Evolutionary conservation across 2,113 vertebrate genomes (phyloP).

Genomic region (Mesembrinibis cayennensis): DNA sequence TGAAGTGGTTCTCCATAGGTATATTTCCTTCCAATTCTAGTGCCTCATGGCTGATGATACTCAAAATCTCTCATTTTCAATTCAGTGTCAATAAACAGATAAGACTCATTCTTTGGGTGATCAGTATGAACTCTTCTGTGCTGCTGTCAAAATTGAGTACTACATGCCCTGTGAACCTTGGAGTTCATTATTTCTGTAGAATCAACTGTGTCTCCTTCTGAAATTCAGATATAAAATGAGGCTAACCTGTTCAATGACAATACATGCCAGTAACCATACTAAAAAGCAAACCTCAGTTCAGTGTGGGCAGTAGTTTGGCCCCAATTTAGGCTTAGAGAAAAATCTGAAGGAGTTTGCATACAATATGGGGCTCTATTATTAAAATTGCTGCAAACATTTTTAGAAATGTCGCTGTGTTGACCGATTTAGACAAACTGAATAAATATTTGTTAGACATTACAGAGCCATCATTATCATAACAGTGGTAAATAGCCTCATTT

Average conservation of each 20-base stretch:
- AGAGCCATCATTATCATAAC: background rate
- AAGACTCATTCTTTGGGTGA: background rate
- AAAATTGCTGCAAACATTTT: background rate
- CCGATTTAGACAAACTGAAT: background rate
- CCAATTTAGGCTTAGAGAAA: background rate
- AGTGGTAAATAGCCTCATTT: background rate
- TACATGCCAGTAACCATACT: background rate
- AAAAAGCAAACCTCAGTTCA: background rate
- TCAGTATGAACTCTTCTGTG: background rate
- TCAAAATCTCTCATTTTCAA: background rate
- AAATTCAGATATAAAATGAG: background rate
- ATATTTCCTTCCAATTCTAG: background rate
- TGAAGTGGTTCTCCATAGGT: background rate
- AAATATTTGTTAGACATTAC: conserved; percentile 8
- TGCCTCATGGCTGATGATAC: background rate
- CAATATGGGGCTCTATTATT: background rate
- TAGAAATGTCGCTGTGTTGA: background rate
- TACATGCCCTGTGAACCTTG: background rate
- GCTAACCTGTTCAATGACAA: background rate
- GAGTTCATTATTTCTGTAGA: background rate
- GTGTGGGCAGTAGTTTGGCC: background rate
- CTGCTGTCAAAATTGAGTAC: background rate
- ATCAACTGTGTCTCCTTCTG: background rate
- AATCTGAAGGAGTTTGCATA: background rate
- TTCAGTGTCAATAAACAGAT: background rate